Base-by-base conservation (phyloP, 2,113 vertebrate genomes). In the Syngnathus floridae region DNA sequence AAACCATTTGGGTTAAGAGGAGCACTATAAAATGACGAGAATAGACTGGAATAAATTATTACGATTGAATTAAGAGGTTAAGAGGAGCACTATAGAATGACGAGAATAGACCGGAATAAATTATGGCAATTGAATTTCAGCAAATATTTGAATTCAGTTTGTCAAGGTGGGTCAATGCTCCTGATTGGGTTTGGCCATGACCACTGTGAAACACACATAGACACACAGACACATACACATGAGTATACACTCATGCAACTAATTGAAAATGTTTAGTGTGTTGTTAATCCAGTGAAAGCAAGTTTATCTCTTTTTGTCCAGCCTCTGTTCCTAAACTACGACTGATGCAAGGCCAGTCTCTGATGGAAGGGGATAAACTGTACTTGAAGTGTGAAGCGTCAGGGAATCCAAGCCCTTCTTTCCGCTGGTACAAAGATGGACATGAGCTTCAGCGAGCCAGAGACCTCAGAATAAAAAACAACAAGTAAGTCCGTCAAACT, bases 401-500 rank as follows among this genome's bases (percentile, higher is more conserved):
- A 0, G 95, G 95, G 36, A 96, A 93, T 84, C 95, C 95, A 73
- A 93, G 92, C 82, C 95, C 95, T 0, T 92, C 93, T 72, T 98
- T 97, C 82, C 94, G 92, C 45, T 98, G 96, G 96, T 96, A 94
- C 90, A 96, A 95, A 90, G 95, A 98, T 0, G 95, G 96, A 78
- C 94, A 91, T 52, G 94, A 97, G 81, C 91, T 98, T 73, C 96
- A 95, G 88, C 94, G 94, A 85, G 95, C 92, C 77, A 91, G 93
- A 64, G 95, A 96, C 82, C 92, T 98, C 71, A 93, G 94, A 84
- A 97, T 98, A 90, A 98, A 97, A 90, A 94, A 93, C 26, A 95
- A 94, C 88, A 97, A 93, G 96, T 98, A 87, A 95, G 95, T 90
- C 41, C 61, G 4, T 37, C 40, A n/a, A 17, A 31, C 57, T 22